These are phyloP conservation scores for Gobio gobio DNA, from an alignment of 2,113 vertebrate species.

Conservation along the genomic window DNA sequence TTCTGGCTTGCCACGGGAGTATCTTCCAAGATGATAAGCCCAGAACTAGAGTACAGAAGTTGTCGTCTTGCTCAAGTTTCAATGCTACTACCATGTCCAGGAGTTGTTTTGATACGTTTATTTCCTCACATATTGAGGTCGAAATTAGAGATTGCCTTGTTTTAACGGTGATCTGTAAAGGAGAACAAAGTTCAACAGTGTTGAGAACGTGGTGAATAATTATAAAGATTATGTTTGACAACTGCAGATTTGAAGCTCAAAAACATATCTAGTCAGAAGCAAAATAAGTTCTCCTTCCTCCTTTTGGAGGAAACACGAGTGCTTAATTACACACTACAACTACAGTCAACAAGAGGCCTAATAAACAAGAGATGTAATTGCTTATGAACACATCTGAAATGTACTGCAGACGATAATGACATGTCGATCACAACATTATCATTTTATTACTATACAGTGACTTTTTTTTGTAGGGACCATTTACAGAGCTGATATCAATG, in stretches of 20 bases:
- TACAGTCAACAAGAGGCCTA: constrained; percentile 4
- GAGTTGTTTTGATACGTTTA: not conserved
- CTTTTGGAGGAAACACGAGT: not conserved
- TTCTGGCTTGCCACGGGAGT: constrained; percentile 82
- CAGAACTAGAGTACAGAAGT: not conserved
- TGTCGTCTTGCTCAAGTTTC: not conserved
- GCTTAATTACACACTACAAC: constrained; percentile 9
- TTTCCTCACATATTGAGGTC: not conserved
- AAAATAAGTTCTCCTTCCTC: not conserved
- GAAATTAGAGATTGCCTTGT: not conserved
- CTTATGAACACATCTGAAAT: not conserved
- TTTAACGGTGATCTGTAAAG: not conserved
- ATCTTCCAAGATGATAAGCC: constrained; percentile 83
- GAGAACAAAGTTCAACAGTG: not conserved
- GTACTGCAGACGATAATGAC: not conserved
- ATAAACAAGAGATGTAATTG: constrained; percentile 1
- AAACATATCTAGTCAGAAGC: not conserved
- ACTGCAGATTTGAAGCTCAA: not conserved
- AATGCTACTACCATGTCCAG: not conserved
- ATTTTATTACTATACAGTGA: not conserved
- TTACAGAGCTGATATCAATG: not conserved
- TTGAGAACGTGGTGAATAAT: not conserved
- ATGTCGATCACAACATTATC: not conserved
- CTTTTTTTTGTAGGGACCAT: not conserved
- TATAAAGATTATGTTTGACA: not conserved